Base-by-base conservation (phyloP, 1,140 invertebrate genomes). In the Leptinotarsa texana region DNA sequence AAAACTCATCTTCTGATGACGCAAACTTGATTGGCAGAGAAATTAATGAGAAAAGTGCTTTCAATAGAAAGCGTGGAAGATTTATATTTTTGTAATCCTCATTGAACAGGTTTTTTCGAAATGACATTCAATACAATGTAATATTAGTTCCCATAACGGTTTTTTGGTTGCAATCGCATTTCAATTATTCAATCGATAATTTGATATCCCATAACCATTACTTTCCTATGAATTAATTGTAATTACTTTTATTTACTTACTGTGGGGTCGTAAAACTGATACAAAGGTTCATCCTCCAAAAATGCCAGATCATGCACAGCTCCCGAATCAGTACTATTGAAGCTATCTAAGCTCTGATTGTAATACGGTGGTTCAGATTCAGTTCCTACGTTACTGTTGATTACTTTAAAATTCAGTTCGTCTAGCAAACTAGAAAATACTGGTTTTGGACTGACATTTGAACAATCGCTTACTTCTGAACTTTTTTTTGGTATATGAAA, bases 251-350 rank as follows among this genome's bases (percentile, higher is more conserved):
- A 33, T 61, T 86, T 84, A 92, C 91, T 88, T 94, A 90, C 74
- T 71, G 91, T 91, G 15, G 92, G 93, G 75, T 93, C 92, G 85
- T 96, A 97, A 85, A 96, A 96, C 83, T 97, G 95, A 84, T 97
- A 97, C 21, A 97, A 88, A 0, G 95, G 95, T 81, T 97, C 95
- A 83, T 96, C 90, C 76, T 84, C 80, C n/a, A 85, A 67, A 33
- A 80, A 74, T 49, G 83, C 81, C 42, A 83, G 77, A 69, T 84
- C 83, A 22, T 76, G 68, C 22, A 66, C 70, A 11, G 78, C 63
- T 67, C 82, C 82, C 1, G 81, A 82, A 67, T 83, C 83, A n/a
- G 74, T 66, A 69, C 80, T 82, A 48, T 74, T 80, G 49, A 78
- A 78, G 69, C 83, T 83, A 47, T 77, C 79, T 42, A 81, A 75